Evolutionary conservation across 2,797 vertebrate genomes (phyloP), one percentile per base, ranked within the genome.

Genomic region (Gymnoscopelus braueri): DNA sequence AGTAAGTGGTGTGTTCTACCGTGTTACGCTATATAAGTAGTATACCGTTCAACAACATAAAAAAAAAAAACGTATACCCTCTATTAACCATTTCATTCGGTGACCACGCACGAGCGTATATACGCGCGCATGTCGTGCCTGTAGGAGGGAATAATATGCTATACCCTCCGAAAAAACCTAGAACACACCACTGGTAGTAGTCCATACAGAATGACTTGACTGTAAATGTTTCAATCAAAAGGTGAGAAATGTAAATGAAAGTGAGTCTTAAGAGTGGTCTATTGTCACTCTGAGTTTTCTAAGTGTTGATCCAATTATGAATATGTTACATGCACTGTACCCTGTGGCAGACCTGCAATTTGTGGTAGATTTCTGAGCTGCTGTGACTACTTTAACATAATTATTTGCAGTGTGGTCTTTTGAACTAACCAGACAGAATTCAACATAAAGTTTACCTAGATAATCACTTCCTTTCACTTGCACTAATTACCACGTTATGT

Each of bases 301-400:
- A 67, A 2, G 58, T 29, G 66, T 49, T 19, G n/a, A 23, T 15
- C 48, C 5, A 19, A 0, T 39, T 14, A 23, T 52, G n/a, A 13
- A 67, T n/a, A 19, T 44, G 5, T 12, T n/a, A 60, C 13, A 35
- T 57, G 13, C 19, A 39, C 32, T 10, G 3, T 29, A 60, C n/a
- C 15, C 23, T 65, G 61, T 60, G 44, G 2, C 23, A 51, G 35
- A 6, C 19, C 24, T 55, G 35, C 14, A 44, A 8, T 35, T n/a
- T 26, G 2, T 59, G 12, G 24, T 66, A 14, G 51, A 10, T 35
- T 29, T 67, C 12, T 60, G 49, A 67, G 2, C 77, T 72, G 58
- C 39, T 80, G 57, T 69, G 14, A 52, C 64, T 26, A 65, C 4
- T 52, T 55, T 83, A 81, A 84, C 53, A 50, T 56, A 5, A 35